Conservation (phyloP, 2,113 vertebrate species). For the Lagenorhynchus albirostris region DNA sequence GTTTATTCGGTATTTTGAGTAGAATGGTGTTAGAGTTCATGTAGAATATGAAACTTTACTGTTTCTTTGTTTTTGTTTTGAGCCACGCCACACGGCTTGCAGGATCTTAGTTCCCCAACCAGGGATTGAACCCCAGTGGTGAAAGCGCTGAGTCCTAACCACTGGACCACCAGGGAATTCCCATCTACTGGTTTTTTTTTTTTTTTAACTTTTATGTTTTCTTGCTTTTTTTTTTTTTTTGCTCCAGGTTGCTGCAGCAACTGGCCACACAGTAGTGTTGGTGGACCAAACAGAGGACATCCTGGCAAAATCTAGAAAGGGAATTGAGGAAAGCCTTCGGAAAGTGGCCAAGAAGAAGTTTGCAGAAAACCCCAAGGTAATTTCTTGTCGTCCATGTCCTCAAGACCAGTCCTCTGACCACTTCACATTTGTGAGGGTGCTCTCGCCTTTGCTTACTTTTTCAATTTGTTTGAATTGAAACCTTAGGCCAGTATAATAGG, state of each 20-base stretch:
- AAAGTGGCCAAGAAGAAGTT: slow-evolving; percentile 96
- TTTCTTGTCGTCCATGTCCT: background rate
- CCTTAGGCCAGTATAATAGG: background rate
- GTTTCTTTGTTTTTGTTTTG: background rate
- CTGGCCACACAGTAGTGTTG: slow-evolving; percentile 93
- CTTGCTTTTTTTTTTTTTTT: background rate
- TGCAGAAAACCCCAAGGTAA: slow-evolving; percentile 93
- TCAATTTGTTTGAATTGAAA: background rate
- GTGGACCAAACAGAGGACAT: slow-evolving; percentile 95
- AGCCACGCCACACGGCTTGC: background rate
- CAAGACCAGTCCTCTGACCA: background rate
- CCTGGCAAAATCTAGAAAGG: slow-evolving; percentile 89
- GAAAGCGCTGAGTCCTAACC: background rate
- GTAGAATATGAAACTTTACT: background rate
- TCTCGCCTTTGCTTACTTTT: background rate
- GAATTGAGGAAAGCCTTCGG: slow-evolving; percentile 92
- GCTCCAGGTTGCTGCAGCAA: slow-evolving; percentile 90
- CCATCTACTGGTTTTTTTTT: background rate
- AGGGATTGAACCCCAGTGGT: background rate
- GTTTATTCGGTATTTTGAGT: background rate
- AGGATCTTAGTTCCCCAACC: background rate
- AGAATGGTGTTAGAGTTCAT: background rate
- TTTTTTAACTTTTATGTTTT: background rate
- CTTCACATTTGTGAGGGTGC: background rate
- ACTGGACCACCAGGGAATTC: background rate